phyloP scores from a whole-genome alignment of 2,113 vertebrate species.

The Leucopsar rothschildi region DNA sequence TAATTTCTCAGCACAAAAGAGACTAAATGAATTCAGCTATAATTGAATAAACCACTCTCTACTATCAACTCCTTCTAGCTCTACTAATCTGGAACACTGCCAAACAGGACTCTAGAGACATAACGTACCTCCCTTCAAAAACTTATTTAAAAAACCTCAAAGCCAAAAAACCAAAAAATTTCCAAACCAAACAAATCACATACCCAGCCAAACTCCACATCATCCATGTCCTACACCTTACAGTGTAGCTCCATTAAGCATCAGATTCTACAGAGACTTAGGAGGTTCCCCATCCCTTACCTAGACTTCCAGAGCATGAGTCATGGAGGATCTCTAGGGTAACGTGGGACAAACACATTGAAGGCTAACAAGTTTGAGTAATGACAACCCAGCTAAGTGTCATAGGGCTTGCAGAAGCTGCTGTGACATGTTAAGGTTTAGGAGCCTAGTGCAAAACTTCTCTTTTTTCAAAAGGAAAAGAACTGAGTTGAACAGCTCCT shows the following conservation, averaged over 20 bases:
- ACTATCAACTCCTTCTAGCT: neutral
- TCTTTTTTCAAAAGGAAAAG: neutral
- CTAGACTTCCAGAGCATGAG: neutral
- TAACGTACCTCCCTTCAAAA: neutral
- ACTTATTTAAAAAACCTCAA: fast-evolving
- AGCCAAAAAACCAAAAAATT: neutral
- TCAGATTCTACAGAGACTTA: neutral
- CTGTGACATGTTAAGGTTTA: neutral
- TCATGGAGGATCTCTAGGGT: neutral
- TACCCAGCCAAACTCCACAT: neutral
- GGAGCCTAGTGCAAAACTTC: neutral
- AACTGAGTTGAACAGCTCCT: neutral
- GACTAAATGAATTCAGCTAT: neutral
- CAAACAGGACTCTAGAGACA: neutral
- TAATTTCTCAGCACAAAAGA: neutral
- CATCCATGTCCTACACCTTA: neutral
- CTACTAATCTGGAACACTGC: neutral
- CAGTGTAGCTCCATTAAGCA: neutral
- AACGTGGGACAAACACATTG: neutral
- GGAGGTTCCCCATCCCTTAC: neutral
- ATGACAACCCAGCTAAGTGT: neutral
- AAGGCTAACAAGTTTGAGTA: neutral
- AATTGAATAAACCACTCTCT: neutral
- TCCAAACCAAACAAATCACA: neutral
- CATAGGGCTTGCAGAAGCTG: neutral